Percentiles rank a stretch among this genome's conserved stretches.
phyloP scores from a whole-genome alignment of 2,888 invertebrate species.

The Polydesmus complanatus region DNA sequence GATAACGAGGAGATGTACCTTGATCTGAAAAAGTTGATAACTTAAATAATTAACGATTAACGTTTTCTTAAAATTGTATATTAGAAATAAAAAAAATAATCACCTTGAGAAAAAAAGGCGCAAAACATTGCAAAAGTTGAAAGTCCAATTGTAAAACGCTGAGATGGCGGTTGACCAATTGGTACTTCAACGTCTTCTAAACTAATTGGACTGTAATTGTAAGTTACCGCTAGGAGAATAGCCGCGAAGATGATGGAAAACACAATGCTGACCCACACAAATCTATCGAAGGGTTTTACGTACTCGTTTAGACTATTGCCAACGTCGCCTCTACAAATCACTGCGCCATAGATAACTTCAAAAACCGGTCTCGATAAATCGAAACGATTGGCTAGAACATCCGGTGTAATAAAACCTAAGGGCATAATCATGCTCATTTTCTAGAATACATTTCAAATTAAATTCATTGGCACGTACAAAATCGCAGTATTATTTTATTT shows the following conservation, averaged over 20 bases:
- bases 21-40: background rate
- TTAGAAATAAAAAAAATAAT: no score
- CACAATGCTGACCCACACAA: background rate
- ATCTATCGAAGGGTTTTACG: background rate
- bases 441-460: no score
- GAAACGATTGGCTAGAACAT: background rate
- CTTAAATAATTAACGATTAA: no score
- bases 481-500: background rate
- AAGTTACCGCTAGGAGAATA: background rate
- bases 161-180: no score
- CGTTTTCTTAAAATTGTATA: no score
- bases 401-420: background rate
- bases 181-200: background rate
- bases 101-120: background rate
- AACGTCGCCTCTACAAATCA: background rate
- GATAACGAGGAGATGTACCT: background rate
- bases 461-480: background rate
- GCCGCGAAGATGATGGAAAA: background rate
- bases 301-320: background rate
- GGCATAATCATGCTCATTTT: background rate
- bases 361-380: background rate
- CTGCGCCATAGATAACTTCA: background rate
- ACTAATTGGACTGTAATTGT: background rate
- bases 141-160: background rate
- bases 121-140: background rate